Evolutionary conservation across 2,797 vertebrate species (phyloP).

Genomic region (Thalassophryne amazonica): DNA sequence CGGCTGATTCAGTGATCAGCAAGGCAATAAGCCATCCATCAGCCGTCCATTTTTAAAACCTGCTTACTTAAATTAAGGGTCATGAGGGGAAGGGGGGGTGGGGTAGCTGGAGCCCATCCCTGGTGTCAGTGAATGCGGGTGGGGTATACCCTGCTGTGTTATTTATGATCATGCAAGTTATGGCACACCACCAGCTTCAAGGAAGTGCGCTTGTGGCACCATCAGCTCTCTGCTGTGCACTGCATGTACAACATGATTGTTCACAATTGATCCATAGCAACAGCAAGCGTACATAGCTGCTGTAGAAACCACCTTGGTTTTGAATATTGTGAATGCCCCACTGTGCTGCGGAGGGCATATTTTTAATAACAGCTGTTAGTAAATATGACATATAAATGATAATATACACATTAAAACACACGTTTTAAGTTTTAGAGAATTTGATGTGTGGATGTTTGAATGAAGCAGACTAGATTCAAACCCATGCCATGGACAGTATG

Average conservation of each 20-base stretch:
- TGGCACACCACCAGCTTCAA: not conserved
- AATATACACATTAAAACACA: not conserved
- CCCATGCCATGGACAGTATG: conserved; percentile 4
- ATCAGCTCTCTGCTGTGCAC: not conserved
- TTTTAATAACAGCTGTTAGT: no score
- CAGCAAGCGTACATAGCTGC: not conserved
- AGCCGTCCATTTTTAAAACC: no score
- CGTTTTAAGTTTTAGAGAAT: not conserved
- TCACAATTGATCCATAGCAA: not conserved
- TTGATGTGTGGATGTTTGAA: not conserved
- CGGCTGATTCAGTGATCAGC: no score
- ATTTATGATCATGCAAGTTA: no score
- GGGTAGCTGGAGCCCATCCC: no score
- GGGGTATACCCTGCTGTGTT: no score
- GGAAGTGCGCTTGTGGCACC: not conserved
- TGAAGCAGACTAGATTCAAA: not conserved
- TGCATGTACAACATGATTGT: not conserved
- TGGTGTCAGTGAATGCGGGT: no score
- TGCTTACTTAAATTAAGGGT: no score
- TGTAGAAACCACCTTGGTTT: not conserved
- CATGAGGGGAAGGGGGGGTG: no score
- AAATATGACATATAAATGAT: not conserved
- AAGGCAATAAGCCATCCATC: no score
- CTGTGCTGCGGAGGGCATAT: not conserved
- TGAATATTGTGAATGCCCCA: not conserved